Base-by-base conservation (phyloP, 2,888 invertebrate species). In the Mechanitis mazaeus region DNA sequence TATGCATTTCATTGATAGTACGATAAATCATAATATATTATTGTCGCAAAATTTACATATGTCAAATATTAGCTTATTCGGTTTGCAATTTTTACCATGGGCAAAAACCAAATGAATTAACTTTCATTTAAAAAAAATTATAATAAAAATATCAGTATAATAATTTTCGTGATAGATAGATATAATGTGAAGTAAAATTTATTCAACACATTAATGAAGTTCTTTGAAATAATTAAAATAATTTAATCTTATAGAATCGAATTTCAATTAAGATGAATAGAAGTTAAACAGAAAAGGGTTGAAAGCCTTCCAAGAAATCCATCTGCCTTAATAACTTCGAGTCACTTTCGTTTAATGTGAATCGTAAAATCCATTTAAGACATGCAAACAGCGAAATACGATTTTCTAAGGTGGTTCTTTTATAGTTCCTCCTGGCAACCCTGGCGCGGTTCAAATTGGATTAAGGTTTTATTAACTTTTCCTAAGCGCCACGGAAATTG, bases 291-390 rank as follows among this genome's bases (percentile, higher is more conserved):
- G 67, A 64, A 65, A 71, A 72, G 68, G 71, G 71, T 74, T 75
- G 69, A 75, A 73, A 74, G 69, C 73, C 70, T 73, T 73, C 72
- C 67, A 66, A 59, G 71, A 68, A 74, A 73, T 74, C 73, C 71
- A 71, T 69, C 61, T 61, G 59, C 65, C 62, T 69, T 69, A 50
- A 61, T 65, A 66, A 66, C 66, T 72, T n/a, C 50, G 50, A 31
- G 28, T 50, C 28, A 72, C 72, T 73, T 68, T 70, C 74, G 69
- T 77, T 78, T 78, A 78, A 77, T 79, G 75, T 72, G 70, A 75
- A 76, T 75, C 76, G 76, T 79, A 79, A 81, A 78, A 80, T 78
- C 76, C 77, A 70, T 71, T 69, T 71, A 66, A 71, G 73, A 68
- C 66, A 69, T 63, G 63, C 63, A 66, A 64, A 53, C 67, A 70